These are phyloP conservation scores for Acholoe squamosa DNA, from an alignment of 2,888 invertebrate species.

Conservation along the genomic window DNA sequence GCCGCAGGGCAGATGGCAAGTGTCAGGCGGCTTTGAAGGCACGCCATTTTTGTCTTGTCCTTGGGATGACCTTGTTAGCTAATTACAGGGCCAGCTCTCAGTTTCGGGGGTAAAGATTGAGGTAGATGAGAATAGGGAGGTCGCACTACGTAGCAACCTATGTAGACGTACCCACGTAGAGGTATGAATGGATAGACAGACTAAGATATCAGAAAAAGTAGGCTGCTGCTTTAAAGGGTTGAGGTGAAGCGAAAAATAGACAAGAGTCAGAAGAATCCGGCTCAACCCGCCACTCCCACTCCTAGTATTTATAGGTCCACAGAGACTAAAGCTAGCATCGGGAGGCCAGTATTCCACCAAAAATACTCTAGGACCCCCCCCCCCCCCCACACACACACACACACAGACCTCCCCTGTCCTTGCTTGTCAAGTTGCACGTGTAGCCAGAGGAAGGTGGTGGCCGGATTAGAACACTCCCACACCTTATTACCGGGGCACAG, in stretches of 20 bases:
- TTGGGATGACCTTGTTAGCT: constrained; percentile 13
- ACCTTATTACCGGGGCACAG: neutral
- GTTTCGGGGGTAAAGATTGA: neutral
- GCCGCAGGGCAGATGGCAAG: constrained; percentile 13
- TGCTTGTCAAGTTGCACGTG: neutral
- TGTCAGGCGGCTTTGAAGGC: constrained; percentile 2
- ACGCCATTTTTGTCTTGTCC: constrained; percentile 19
- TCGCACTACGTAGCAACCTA: no score
- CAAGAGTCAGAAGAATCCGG: neutral
- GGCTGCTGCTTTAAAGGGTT: no score
- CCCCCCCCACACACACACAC: neutral
- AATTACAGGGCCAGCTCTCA: neutral
- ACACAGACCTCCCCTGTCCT: neutral
- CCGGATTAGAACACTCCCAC: constrained; percentile 27
- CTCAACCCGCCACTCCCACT: neutral
- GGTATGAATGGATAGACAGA: no score
- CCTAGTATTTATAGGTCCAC: neutral
- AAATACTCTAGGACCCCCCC: neutral
- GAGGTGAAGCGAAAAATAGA: neutral
- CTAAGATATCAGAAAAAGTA: no score
- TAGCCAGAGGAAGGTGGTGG: neutral
- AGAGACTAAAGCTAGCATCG: neutral
- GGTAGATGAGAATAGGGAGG: neutral
- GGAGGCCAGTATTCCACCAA: neutral
- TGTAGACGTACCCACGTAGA: no score